Evolutionary conservation across 1,140 invertebrate species (phyloP).

Genomic region (Dendrolimus punctatus): DNA sequence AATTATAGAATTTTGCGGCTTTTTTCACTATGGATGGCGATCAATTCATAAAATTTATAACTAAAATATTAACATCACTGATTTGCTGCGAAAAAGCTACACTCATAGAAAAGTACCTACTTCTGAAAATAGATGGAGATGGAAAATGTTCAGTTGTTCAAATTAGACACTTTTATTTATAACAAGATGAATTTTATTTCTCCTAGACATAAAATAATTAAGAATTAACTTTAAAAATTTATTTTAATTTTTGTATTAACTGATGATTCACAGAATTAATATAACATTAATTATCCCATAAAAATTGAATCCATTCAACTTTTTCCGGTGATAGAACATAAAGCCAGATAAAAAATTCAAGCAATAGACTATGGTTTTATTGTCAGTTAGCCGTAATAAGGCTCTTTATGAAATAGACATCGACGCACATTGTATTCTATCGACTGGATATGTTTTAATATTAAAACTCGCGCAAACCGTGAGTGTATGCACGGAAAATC

Average conservation of each 20-base stretch:
- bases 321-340: too few relatives aligned
- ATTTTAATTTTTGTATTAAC: neutral
- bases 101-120: slow-evolving; percentile 67
- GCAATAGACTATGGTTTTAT: too few relatives aligned
- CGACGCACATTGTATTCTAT: too few relatives aligned
- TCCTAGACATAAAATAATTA: slow-evolving; percentile 6
- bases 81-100: slow-evolving; percentile 70
- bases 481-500: too few relatives aligned
- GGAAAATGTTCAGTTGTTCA: slow-evolving; percentile 62
- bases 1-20: slow-evolving; percentile 46
- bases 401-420: too few relatives aligned
- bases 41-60: slow-evolving; percentile 67
- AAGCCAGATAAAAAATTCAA: too few relatives aligned
- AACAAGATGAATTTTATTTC: slow-evolving; percentile 11
- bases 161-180: slow-evolving; percentile 30
- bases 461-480: too few relatives aligned
- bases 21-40: slow-evolving; percentile 56
- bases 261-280: too few relatives aligned
- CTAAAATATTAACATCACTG: slow-evolving; percentile 69
- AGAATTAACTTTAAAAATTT: neutral
- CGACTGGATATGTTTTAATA: too few relatives aligned
- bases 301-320: too few relatives aligned
- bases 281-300: too few relatives aligned
- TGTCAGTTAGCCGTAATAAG: too few relatives aligned
- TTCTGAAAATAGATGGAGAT: slow-evolving; percentile 72